These are phyloP conservation scores for Pterostichus niger DNA, from an alignment of 2,888 invertebrate species.

Conservation along the genomic window DNA sequence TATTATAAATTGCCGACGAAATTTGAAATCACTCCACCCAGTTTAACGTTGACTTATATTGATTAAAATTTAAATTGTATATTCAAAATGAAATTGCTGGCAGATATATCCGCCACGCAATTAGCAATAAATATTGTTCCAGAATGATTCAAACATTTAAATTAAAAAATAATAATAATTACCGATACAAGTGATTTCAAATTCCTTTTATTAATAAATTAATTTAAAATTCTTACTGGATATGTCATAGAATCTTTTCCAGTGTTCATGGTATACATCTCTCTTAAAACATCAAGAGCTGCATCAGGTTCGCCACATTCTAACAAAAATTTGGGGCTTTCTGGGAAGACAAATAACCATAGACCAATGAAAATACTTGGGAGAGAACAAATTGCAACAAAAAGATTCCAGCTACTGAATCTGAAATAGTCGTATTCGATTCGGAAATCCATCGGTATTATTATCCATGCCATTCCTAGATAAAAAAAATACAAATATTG, in stretches of 20 bases:
- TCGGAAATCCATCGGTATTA: constrained; percentile 85
- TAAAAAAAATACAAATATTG: constrained; percentile 20
- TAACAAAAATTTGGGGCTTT: constrained; percentile 90
- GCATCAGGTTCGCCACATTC: constrained; percentile 89
- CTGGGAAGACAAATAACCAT: constrained; percentile 88
- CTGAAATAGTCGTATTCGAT: constrained; percentile 81
- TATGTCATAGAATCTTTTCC: constrained; percentile 85
- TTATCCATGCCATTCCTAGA: constrained; percentile 88
- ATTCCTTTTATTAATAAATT: no score
- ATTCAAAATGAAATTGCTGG: no score
- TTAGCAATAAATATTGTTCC: no score
- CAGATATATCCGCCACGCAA: no score
- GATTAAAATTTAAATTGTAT: no score
- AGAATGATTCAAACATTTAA: no score
- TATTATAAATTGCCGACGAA: no score
- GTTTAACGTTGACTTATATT: no score
- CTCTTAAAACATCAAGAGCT: constrained; percentile 84
- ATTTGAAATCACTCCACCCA: no score
- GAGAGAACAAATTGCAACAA: constrained; percentile 86
- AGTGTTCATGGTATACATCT: constrained; percentile 86
- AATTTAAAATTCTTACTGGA: constrained; percentile 80
- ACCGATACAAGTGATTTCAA: no score
- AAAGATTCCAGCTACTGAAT: constrained; percentile 90
- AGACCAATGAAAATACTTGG: constrained; percentile 84
- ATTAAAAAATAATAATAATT: no score